Evolutionary conservation across 2,113 vertebrate species (phyloP), one percentile per base, ranked within the genome.

Genomic region (Malurus elegans): DNA sequence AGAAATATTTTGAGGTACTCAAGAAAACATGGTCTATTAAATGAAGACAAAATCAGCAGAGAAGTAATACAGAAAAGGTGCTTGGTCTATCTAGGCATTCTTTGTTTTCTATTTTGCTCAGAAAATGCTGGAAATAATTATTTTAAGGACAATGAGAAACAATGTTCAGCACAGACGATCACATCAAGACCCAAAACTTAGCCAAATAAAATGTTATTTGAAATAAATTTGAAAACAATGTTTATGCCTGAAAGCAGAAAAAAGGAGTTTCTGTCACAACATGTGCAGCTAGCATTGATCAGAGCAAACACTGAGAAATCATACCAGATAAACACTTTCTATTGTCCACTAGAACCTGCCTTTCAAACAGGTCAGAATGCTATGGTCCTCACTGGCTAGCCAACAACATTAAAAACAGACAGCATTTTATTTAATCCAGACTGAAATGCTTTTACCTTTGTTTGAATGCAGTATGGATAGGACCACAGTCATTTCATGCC

Each of bases 1-100:
- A 97, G 94, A 96, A 96, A 91, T 93, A 95, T 47, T 93, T 95
- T 74, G 92, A 97, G 95, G 72, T 53, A 86, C 74, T 96, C 92
- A 89, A 79, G 91, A 96, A 98, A 96, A 93, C 31, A 91, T 1
- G 53, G 78, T 53, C 70, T 73, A 75, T 74, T 67, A 92, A 61
- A 88, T 12, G 69, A 73, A 60, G 74, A 88, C 47, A 85, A 60
- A 78, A 95, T 60, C 53, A 65, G 44, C 56, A 86, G 71, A 87
- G 80, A 57, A 62, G 44, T 58, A 92, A 71, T 76, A 60, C 16
- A 87, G 75, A 88, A 95, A 94, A 38, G 38, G 20, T 62, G 79
- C 34, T 34, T 62, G 34, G 31, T 78, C 50, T 74, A 48, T 87
- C 21, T 61, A 87, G 42, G 61, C 79, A 20, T 82, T 82, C 38